Evolutionary conservation across 2,797 vertebrate species (phyloP), one percentile per base, ranked within the genome.

Genomic region (Peromyscus nudipes): DNA sequence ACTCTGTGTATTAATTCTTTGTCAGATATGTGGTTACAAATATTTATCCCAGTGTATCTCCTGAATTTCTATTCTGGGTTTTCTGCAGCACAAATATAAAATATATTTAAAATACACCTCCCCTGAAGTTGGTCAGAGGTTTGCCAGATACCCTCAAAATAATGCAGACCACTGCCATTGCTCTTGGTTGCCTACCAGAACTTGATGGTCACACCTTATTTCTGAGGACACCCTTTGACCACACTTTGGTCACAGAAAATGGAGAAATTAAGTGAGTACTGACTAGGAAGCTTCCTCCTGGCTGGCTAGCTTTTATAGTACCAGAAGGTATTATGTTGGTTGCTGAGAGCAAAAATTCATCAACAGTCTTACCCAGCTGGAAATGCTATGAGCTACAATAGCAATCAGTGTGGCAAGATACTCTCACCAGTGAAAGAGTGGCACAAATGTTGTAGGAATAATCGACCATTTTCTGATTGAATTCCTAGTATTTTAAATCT

Each of bases 21-120:
- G 23, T 81, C 49, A 92, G 10, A 67, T 80, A 87, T 37, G 21
- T 83, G 62, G 21, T 90, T 86, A n/a, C 19, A 92, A 94, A 92
- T 49, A 90, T 92, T 92, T 17, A 79, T 67, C 6, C 17, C 49
- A 37, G 13, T 89, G 17, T 87, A 14, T 75, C 95, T 64, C 11
- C 89, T 79, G 0, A 43, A 40, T 94, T 75, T 94, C 69, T 88
- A 67, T 55, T n/a, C 27, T 60, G 76, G 9, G 13, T 89, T 23
- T 94, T 89, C 29, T 46, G 16, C 14, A 87, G 19, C 29, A 92
- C 0, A 94, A 94, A 69, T 23, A 34, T 67, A 90, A 76, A 55
- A 73, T 2, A 64, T 40, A n/a, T 85, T 34, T 46, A 89, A 87
- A 79, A 37, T 75, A 37, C 29, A 55, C 21, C 19, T 84, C 62